A percentile compares a stretch with the other conserved stretches of the same genome.
phyloP scores from a whole-genome alignment of 2,888 invertebrate species.

The Amiota mariae region DNA sequence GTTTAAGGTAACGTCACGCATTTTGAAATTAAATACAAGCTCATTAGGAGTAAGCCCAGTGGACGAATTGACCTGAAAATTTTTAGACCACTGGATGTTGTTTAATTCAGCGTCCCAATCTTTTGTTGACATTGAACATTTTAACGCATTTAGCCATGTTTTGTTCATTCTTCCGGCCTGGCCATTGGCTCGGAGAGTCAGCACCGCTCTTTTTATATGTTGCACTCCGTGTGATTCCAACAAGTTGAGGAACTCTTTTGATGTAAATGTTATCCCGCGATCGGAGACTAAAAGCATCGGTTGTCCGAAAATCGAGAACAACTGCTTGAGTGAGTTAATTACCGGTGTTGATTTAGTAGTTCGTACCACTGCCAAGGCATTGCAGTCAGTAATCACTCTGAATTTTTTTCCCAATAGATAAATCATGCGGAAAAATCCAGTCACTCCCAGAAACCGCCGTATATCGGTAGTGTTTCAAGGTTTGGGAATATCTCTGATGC shows the following conservation, averaged over 20 bases:
- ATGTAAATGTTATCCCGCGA: conserved; percentile 41
- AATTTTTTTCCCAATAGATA: too few relatives aligned
- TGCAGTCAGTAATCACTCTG: too few relatives aligned
- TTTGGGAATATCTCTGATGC: too few relatives aligned
- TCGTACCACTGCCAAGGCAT: conserved; percentile 43
- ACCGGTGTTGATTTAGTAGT: too few relatives aligned
- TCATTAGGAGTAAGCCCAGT: conserved; percentile 40
- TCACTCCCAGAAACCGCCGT: too few relatives aligned
- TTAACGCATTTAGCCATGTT: conserved; percentile 33
- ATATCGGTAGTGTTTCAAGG: too few relatives aligned
- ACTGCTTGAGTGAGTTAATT: conserved; percentile 38
- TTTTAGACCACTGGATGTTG: too few relatives aligned
- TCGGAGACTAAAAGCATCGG: conserved; percentile 36
- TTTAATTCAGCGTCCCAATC: conserved; percentile 42
- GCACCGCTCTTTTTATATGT: conserved; percentile 43
- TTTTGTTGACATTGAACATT: conserved; percentile 30
- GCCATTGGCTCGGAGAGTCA: conserved; percentile 43
- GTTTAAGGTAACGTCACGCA: too few relatives aligned
- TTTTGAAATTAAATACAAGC: conserved; percentile 45
- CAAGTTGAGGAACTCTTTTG: conserved; percentile 32
- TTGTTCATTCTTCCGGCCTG: conserved; percentile 40
- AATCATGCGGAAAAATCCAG: too few relatives aligned
- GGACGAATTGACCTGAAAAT: conserved; percentile 39
- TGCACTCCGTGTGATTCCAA: conserved; percentile 32
- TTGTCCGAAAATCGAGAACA: conserved; percentile 38